Evolutionary conservation across 2,888 invertebrate species (phyloP), one percentile per base, ranked within the genome.

Genomic region (Synanthedon formicaeformis): DNA sequence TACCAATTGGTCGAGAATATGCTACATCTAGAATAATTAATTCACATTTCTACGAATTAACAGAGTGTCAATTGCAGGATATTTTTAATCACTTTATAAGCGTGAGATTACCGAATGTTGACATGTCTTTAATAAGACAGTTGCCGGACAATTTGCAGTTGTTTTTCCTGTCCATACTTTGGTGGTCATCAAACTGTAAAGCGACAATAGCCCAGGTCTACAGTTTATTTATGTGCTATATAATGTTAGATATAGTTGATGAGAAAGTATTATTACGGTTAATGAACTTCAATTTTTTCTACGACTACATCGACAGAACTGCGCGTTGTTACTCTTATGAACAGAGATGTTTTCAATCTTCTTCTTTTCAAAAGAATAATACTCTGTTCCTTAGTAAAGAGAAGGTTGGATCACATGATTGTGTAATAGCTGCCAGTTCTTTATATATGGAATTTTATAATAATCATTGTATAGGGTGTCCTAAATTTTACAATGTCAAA

Each of bases 71-170:
- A 56, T 63, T 78, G 16, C 67, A 74, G 16, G 57, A 65, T 54
- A 81, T 83, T 60, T 83, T 92, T 57, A 65, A 83, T 40, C 67
- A 86, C 56, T 88, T 90, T 60, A 63, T 92, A 23, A 75, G 79
- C 52, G 61, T 71, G 52, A 79, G 78, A 54, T 69, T 91, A 48
- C 65, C 79, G 3, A 58, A 64, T 50, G 62, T 81, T 23, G 75
- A 85, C 64, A 54, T 79, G 3, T 57, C 63, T 34, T 56, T 75
- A 23, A 60, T 92, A 54, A 62, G 81, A n/a, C 58, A 71, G 45
- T 71, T 92, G 55, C 91, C 92, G 16, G 55, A 66, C 2, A 83
- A 89, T 59, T 92, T 92, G 88, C 88, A 88, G 67, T 60, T 93
- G 41, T 90, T 88, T 63, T 75, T 92, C 61, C 76, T 90, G 41